Evolutionary conservation across 2,113 vertebrate genomes (phyloP).

Genomic region (Mola mola): DNA sequence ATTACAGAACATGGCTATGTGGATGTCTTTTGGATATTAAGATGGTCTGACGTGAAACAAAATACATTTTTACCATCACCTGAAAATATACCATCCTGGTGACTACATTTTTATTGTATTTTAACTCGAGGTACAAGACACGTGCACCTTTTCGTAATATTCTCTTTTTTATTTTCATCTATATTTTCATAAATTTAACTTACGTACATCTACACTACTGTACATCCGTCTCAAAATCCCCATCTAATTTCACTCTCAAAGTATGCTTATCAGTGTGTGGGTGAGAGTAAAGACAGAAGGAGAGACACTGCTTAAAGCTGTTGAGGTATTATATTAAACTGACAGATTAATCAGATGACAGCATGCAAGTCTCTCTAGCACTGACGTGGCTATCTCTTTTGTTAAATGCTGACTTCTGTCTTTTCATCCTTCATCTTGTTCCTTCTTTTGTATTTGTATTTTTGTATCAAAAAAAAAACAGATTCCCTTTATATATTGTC

Average conservation of each 20-base stretch:
- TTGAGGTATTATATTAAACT: conserved; percentile 31
- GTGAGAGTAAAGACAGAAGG: conserved; percentile 20
- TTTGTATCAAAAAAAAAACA: conserved; percentile 6
- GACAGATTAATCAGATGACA: conserved; percentile 37
- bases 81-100: too few species aligned
- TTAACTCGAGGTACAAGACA: too few species aligned
- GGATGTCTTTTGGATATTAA: too few species aligned
- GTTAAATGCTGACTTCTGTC: conserved; percentile 18
- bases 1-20: too few species aligned
- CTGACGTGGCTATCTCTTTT: conserved; percentile 49
- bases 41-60: too few species aligned
- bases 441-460: conserved; percentile 2
- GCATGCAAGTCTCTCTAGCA: conserved; percentile 47
- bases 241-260: conserved; percentile 20
- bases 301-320: conserved; percentile 3
- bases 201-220: too few species aligned
- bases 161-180: too few species aligned
- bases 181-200: too few species aligned
- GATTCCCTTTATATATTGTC: conserved; percentile 6
- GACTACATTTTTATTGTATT: too few species aligned
- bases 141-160: too few species aligned
- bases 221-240: conserved; percentile 42
- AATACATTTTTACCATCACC: too few species aligned
- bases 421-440: conserved; percentile 24
- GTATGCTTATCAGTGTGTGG: conserved; percentile 48